These are phyloP conservation scores for Cepaea hortensis DNA, from an alignment of 2,888 invertebrate genomes.

Conservation along the genomic window DNA sequence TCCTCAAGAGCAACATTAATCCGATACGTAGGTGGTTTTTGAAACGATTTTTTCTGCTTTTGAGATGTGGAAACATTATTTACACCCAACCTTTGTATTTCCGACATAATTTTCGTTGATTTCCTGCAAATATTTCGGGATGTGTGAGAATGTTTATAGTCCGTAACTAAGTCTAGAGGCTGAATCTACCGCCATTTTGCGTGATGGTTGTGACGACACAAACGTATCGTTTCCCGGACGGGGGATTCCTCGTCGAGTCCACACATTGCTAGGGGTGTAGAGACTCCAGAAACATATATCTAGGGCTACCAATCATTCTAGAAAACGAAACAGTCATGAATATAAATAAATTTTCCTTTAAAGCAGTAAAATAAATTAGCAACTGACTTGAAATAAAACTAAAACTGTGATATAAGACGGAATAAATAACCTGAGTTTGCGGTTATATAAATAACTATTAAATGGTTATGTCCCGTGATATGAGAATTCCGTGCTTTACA, in stretches of 20 bases:
- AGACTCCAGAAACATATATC: neutral
- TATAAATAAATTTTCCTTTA: no score
- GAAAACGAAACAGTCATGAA: no score
- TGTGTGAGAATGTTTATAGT: neutral
- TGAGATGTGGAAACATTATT: constrained; percentile 81
- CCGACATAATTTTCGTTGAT: constrained; percentile 79
- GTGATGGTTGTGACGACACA: constrained; percentile 38
- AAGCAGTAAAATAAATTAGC: no score
- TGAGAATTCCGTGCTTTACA: neutral
- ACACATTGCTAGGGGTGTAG: constrained; percentile 10
- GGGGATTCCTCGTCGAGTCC: constrained; percentile 29
- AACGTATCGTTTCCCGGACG: constrained; percentile 37
- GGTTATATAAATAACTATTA: neutral
- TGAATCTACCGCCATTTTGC: constrained; percentile 73
- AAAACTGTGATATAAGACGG: no score
- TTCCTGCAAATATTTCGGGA: neutral
- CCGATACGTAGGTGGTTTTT: constrained; percentile 85
- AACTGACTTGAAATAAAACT: no score
- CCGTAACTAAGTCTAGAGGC: constrained; percentile 57
- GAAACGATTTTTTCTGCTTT: constrained; percentile 79
- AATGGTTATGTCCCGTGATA: neutral
- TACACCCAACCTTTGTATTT: constrained; percentile 84
- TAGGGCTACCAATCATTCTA: neutral
- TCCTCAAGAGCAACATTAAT: constrained; percentile 89
- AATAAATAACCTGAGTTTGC: no score